Evolutionary conservation across 2,113 vertebrate genomes (phyloP).

Genomic region (Dipodomys merriami): DNA sequence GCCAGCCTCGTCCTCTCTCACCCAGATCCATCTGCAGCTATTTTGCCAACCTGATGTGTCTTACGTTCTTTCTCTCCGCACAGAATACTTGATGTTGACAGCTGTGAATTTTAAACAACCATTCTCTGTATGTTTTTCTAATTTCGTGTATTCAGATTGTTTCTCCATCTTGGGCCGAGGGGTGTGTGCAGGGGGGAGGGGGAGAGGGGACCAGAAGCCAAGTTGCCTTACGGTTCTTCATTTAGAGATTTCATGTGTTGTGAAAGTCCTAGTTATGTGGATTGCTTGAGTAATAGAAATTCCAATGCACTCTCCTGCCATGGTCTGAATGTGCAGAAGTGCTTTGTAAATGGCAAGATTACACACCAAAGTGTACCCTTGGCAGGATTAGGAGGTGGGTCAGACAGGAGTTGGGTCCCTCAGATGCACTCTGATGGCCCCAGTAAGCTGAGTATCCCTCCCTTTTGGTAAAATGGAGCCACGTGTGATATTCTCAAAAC

Average conservation of each 20-base stretch:
- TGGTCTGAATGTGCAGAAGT: background rate
- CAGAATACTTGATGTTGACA: conserved; percentile 84
- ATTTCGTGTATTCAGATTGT: conserved; percentile 85
- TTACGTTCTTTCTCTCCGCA: conserved; percentile 82
- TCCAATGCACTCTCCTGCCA: conserved; percentile 73
- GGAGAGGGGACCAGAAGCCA: conserved; percentile 56
- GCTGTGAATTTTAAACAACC: conserved; percentile 88
- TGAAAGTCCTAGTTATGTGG: conserved; percentile 84
- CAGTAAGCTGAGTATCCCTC: background rate
- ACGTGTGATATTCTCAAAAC: background rate
- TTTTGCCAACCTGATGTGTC: conserved; percentile 83
- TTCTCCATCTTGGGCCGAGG: conserved; percentile 79
- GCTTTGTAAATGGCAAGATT: background rate
- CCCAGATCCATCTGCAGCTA: conserved; percentile 83
- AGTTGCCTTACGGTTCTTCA: conserved; percentile 82
- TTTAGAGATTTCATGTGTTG: conserved; percentile 91
- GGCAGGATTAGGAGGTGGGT: background rate
- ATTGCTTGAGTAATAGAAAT: conserved; percentile 85
- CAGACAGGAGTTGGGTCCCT: background rate
- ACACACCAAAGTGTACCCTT: background rate
- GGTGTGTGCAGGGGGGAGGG: conserved; percentile 21
- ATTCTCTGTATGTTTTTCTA: conserved; percentile 85
- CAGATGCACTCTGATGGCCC: background rate
- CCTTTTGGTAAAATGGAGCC: conserved; percentile 41
- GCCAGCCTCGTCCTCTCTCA: conserved; percentile 70